Evolutionary conservation across 2,888 invertebrate species (phyloP), one percentile per base, ranked within the genome.

Genomic region (Anorthoa munda): DNA sequence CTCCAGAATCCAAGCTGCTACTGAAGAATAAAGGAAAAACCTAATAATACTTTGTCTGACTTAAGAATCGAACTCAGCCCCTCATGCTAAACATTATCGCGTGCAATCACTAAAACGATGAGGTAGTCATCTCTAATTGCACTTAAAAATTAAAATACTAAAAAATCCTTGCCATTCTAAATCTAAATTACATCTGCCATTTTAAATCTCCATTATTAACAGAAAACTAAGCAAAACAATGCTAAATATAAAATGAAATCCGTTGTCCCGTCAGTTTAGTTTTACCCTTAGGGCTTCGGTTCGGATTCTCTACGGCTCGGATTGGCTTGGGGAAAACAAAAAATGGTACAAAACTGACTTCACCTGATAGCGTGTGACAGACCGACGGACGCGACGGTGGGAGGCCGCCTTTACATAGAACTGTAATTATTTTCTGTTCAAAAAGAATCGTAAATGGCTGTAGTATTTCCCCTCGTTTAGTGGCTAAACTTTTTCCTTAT

Each of bases 301-400:
- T 15, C 63, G 45, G 75, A 82, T 68, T 81, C 81, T 77, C 83
- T 77, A 72, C 85, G 86, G 87, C 83, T 83, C 81, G 84, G 84
- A 89, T 88, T 84, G 86, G 78, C 74, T 74, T 69, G 61, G 74
- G 83, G 88, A 89, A 85, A 89, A 86, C 88, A 88, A 90, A 88
- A 90, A 92, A 90, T 86, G 83, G 81, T 79, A 88, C 90, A 90
- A 91, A 90, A 86, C 72, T 64, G 74, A 88, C 82, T 84, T 81
- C 80, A 80, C 87, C 90, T 88, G 93, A 93, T 93, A 93, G 81
- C 86, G 87, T 78, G 85, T 90, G 93, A 91, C 92, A 92, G 86
- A 86, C 85, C 85, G 87, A 92, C 87, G 88, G 89, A 89, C 87
- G 73, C 76, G 78, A 77, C 73, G 79, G 75, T 75, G 51, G 60